phyloP scores from a whole-genome alignment of 2,797 vertebrate genomes.

The Fratercula arctica region DNA sequence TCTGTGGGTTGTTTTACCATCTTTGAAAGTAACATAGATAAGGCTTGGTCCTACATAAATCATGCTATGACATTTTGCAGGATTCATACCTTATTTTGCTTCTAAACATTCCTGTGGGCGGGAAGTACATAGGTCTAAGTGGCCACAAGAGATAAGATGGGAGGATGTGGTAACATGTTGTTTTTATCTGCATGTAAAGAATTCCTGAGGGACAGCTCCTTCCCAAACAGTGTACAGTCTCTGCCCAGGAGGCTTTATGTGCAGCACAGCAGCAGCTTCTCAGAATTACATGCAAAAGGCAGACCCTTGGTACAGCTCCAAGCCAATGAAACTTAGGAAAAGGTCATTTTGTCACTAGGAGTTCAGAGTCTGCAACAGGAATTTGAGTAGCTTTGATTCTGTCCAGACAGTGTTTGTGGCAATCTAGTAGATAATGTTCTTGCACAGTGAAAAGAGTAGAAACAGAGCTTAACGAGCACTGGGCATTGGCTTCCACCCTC shows the following conservation, averaged over 20 bases:
- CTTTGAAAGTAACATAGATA: neutral
- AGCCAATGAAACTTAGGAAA: neutral
- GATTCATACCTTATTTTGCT: neutral
- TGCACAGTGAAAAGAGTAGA: neutral
- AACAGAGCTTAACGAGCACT: neutral
- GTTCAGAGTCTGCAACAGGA: neutral
- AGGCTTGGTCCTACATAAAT: neutral
- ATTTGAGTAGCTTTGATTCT: neutral
- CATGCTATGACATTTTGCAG: neutral
- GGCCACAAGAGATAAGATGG: neutral
- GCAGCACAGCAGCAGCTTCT: neutral
- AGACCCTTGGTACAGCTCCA: neutral
- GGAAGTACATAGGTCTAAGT: neutral
- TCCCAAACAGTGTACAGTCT: neutral
- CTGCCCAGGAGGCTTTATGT: neutral
- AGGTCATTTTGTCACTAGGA: neutral
- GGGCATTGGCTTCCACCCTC: neutral
- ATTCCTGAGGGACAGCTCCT: neutral
- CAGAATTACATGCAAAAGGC: neutral
- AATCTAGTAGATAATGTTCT: neutral
- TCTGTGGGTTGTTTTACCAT: neutral
- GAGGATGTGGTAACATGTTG: neutral
- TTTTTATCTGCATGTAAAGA: neutral
- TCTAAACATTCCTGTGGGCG: neutral
- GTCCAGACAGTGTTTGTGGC: neutral